Evolutionary conservation across 2,797 vertebrate species (phyloP).

Genomic region (Tympanoctomys barrerae): DNA sequence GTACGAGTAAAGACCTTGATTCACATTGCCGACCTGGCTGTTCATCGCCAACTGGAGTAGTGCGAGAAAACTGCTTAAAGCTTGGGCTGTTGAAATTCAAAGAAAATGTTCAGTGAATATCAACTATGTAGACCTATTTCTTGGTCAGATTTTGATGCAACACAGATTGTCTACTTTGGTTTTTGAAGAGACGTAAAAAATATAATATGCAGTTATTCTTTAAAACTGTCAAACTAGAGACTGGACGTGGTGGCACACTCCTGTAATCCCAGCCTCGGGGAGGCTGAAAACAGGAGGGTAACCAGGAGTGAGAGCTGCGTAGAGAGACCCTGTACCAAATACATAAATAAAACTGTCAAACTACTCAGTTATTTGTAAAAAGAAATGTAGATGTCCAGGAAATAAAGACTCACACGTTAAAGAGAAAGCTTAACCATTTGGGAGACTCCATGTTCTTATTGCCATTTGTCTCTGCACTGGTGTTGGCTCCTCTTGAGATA

Average conservation of each 20-base stretch:
- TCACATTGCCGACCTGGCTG: neutral
- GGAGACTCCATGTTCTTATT: conserved; percentile 20
- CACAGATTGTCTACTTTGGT: neutral
- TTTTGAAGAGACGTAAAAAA: conserved; percentile 5
- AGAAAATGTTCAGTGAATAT: neutral
- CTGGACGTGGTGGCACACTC: no score
- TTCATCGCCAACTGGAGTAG: neutral
- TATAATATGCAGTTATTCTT: neutral
- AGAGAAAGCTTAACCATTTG: neutral
- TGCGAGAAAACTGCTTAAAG: neutral
- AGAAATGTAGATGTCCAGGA: neutral
- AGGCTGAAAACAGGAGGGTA: no score
- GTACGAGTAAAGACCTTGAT: neutral
- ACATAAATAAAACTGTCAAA: no score
- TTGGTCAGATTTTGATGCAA: neutral
- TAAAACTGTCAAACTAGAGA: neutral
- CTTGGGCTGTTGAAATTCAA: neutral
- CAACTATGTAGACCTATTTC: neutral
- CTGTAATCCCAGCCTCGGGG: no score
- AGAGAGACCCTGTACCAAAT: no score
- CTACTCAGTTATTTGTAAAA: neutral
- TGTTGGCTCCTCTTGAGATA: conserved; percentile 56
- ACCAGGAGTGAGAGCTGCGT: no score
- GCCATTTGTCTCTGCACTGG: conserved; percentile 60
- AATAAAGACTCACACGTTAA: neutral